Percentiles rank a stretch among this genome's conserved stretches.
Evolutionary conservation across 2,113 vertebrate species (phyloP).

Genomic region (Gallinago undulata): DNA sequence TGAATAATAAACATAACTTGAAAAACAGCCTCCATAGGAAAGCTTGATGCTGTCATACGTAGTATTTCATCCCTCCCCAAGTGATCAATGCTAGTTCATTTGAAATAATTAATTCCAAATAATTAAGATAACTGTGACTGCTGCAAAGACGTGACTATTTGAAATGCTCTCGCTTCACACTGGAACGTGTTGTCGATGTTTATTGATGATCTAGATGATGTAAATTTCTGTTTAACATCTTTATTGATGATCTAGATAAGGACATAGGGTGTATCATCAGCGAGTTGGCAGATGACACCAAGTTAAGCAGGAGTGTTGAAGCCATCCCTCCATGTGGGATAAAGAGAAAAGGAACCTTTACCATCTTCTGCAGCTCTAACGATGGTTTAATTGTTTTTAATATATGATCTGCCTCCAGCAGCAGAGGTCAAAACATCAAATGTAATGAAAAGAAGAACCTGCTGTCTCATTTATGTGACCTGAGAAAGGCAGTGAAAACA

Average conservation of each 20-base stretch:
- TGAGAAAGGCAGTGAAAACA: constrained; percentile 39
- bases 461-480: constrained; percentile 39
- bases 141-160: neutral
- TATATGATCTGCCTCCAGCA: neutral
- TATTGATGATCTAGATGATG: no score
- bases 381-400: neutral
- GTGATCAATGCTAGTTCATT: neutral
- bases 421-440: neutral
- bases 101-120: neutral
- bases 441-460: constrained; percentile 9
- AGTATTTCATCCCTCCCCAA: neutral
- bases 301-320: no score
- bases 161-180: neutral
- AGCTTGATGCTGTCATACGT: neutral
- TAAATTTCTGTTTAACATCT: no score
- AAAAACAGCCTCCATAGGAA: neutral
- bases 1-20: constrained; percentile 42
- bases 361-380: neutral
- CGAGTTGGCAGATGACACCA: no score
- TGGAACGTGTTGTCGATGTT: neutral
- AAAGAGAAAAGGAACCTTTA: neutral
- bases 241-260: no score
- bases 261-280: no score
- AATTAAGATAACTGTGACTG: neutral
- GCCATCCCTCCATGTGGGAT: neutral